A percentile compares a stretch with the other conserved stretches of the same genome.
phyloP scores from a whole-genome alignment of 2,888 invertebrate genomes.

The Lypha dubia region DNA sequence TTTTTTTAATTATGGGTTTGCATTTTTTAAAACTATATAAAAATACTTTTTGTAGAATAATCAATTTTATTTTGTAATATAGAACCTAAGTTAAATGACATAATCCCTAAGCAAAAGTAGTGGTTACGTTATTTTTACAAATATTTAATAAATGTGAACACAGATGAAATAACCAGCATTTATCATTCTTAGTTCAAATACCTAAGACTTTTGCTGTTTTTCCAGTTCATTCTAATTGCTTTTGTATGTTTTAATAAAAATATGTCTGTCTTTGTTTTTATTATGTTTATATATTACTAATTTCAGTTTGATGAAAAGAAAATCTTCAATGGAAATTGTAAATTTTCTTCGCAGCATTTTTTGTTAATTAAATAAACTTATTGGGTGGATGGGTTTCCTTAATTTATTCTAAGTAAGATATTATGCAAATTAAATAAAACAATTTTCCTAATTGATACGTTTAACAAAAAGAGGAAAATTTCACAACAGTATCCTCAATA shows the following conservation, averaged over 20 bases:
- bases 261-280: neutral
- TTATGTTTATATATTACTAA: neutral
- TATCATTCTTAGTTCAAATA: conserved; percentile 33
- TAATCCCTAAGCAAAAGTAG: no score
- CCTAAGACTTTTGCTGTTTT: conserved; percentile 39
- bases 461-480: conserved; percentile 3
- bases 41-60: no score
- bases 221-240: neutral
- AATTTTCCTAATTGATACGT: conserved; percentile 45
- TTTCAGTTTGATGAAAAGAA: conserved; percentile 28
- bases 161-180: no score
- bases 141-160: no score
- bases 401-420: conserved; percentile 38
- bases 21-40: no score
- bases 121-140: no score
- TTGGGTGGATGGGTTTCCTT: neutral
- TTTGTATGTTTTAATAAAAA: conserved; percentile 3
- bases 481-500: neutral
- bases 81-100: no score
- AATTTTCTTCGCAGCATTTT: conserved; percentile 35
- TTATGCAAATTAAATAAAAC: conserved; percentile 61
- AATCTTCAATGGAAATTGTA: conserved; percentile 78
- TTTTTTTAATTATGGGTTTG: no score
- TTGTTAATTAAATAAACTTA: conserved; percentile 7
- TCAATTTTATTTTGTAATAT: no score